Base-by-base conservation (phyloP, 2,113 vertebrate genomes). In the Danionella cerebrum region DNA sequence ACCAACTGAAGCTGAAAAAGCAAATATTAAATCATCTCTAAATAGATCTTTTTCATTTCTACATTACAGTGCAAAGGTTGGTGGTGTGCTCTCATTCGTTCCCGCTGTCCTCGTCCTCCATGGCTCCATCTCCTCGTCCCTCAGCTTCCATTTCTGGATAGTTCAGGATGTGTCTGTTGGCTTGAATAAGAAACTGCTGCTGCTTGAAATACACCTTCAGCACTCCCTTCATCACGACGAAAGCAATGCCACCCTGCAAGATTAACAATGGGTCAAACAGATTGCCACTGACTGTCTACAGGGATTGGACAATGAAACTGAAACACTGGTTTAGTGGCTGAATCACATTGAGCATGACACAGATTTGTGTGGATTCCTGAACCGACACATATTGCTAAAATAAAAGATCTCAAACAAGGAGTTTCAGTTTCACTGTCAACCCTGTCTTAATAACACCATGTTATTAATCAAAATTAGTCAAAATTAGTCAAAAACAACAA, bases 141-240 rank as follows among this genome's bases (percentile, higher is more conserved):
- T 63, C 65, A 1, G 55, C 67, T 18, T 85, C 79, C 0, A n/a
- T n/a, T n/a, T n/a, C n/a, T n/a, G 80, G 80, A 58, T 84, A 88
- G 82, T 89, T 83, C 1, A 88, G 83, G 75, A 90, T 88, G 14
- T 78, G 79, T 1, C 87, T 76, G 72, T 83, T 84, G 44, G 84
- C 79, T 53, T 89, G 89, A 25, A 83, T 80, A 59, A 86, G 50
- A 68, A 75, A 87, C 74, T 89, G 86, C 79, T 90, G 87, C 72
- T 89, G 87, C 47, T 84, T 88, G 74, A 88, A 89, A 41, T 90
- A 88, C 21, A 90, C 83, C 71, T 90, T 89, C 22, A 90, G 7
- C 0, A 77, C 78, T 2, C 89, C 89, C 13, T 89, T 90, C 8
- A 90, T 84, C 70, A 87, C 35, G 18, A 89, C 78, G 1, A 89